Evolutionary conservation across 1,140 invertebrate species (phyloP), one percentile per base, ranked within the genome.

Genomic region (Ditylenchus dipsaci): DNA sequence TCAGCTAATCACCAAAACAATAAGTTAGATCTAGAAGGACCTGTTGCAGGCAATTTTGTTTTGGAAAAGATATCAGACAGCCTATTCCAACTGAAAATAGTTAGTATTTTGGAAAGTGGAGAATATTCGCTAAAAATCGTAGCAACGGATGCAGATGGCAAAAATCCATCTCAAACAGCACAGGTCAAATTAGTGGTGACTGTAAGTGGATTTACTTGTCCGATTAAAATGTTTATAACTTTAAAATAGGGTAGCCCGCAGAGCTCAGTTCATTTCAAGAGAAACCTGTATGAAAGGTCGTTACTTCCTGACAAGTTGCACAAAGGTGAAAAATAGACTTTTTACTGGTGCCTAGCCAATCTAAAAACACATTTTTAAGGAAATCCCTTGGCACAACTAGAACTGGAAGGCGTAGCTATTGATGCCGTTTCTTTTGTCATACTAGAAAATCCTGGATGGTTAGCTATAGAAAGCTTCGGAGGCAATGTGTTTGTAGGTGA

Each of bases 401-500:
- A 61, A 19, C 29, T 61, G 29, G 38, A 61, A 61, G 59, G 38
- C 3, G n/a, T 43, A 21, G 3, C 21, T 3, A 43, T 33, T 21
- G 38, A 61, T 27, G 21, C 59, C n/a, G 26, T 69, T 1, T 70
- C 60, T 38, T 74, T 74, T 47, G 30, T 74, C 30, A 69, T 74
- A 63, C 15, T 67, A 42, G 65, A 70, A 19, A 74, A 74, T 65
- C 73, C 73, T 29, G 73, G 73, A 26, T 74, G 73, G 73, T 43
- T 74, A 47, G 43, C 73, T 15, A 62, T 74, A 42, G 73, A 74
- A 63, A 49, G 47, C 21, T 74, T 75, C 53, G 60, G 57, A 38
- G 73, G 73, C 30, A 74, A 74, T 69, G 45, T 76, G 47, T 74
- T 60, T 63, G 62, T 68, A 26, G 73, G 66, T n/a, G 66, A 76